Percentiles rank a stretch among this genome's conserved stretches.
Evolutionary conservation across 2,888 invertebrate genomes (phyloP).

Genomic region (Lissonota sp.): DNA sequence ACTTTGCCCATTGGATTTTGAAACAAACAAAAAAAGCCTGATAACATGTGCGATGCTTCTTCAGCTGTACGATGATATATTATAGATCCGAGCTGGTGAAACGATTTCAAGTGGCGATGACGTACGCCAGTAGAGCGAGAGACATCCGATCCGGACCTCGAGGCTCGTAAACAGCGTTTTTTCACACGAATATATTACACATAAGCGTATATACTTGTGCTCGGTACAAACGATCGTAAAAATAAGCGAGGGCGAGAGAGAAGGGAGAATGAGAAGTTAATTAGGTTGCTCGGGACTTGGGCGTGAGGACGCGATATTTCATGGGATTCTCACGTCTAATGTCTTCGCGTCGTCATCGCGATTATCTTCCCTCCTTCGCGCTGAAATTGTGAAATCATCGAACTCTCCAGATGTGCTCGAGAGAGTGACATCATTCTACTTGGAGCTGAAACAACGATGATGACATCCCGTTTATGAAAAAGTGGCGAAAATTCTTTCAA

Average conservation of each 20-base stretch:
- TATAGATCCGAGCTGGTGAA: constrained; percentile 31
- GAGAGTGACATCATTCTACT: constrained; percentile 39
- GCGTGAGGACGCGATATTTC: constrained; percentile 16
- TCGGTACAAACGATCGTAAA: constrained; percentile 11
- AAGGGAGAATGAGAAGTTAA: constrained; percentile 34
- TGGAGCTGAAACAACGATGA: constrained; percentile 1
- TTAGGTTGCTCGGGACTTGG: constrained; percentile 24
- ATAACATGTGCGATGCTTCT: constrained; percentile 36
- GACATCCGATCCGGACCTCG: constrained; percentile 28
- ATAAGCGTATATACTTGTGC: neutral
- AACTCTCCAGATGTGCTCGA: constrained; percentile 45
- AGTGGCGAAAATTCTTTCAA: too few species aligned
- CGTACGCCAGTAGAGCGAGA: constrained; percentile 22
- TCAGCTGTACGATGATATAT: constrained; percentile 28
- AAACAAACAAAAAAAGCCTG: constrained; percentile 10
- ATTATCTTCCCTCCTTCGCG: constrained; percentile 14
- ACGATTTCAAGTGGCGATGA: constrained; percentile 52
- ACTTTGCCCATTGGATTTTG: constrained; percentile 26
- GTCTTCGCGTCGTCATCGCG: constrained; percentile 29
- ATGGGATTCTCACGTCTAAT: constrained; percentile 26
- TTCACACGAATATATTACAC: constrained; percentile 8
- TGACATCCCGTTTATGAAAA: neutral
- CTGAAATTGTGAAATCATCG: constrained; percentile 48
- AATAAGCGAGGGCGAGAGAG: constrained; percentile 10
- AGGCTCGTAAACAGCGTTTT: constrained; percentile 46